Evolutionary conservation across 2,888 invertebrate species (phyloP).

Genomic region (Nebria salina): DNA sequence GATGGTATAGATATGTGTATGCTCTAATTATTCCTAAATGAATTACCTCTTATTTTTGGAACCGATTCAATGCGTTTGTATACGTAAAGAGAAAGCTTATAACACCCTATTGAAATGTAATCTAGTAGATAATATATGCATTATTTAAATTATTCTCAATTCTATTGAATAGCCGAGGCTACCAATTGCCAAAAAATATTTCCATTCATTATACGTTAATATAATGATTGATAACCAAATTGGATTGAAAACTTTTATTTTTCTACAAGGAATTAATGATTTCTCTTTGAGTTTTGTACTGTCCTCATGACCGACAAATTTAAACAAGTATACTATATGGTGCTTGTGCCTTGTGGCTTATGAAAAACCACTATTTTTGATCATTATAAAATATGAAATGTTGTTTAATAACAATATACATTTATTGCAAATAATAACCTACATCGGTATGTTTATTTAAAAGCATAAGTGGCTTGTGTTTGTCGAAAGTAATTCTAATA

Average conservation of each 20-base stretch:
- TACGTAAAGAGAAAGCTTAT: constrained; percentile 10
- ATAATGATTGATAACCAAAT: not conserved
- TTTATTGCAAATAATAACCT: too few relatives aligned
- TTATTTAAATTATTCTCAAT: constrained; percentile 6
- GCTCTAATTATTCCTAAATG: constrained; percentile 19
- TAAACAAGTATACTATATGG: not conserved
- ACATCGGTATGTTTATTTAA: too few relatives aligned
- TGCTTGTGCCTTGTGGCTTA: not conserved
- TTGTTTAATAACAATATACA: not conserved
- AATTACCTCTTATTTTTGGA: constrained; percentile 12
- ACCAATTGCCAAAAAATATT: not conserved
- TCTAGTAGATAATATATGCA: constrained; percentile 5
- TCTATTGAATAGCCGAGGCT: not conserved
- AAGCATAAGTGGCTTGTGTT: too few relatives aligned
- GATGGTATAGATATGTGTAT: not conserved
- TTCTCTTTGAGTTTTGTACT: not conserved
- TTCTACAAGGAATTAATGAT: not conserved
- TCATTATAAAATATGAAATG: constrained; percentile 6
- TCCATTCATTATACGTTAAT: not conserved
- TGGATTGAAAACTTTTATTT: not conserved
- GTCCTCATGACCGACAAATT: constrained; percentile 18
- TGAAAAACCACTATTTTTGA: not conserved
- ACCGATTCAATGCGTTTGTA: constrained; percentile 1
- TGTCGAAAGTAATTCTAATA: too few relatives aligned
- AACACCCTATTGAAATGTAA: not conserved